Conservation (phyloP, 2,113 vertebrate genomes). For the Chascanopsetta lugubris region DNA sequence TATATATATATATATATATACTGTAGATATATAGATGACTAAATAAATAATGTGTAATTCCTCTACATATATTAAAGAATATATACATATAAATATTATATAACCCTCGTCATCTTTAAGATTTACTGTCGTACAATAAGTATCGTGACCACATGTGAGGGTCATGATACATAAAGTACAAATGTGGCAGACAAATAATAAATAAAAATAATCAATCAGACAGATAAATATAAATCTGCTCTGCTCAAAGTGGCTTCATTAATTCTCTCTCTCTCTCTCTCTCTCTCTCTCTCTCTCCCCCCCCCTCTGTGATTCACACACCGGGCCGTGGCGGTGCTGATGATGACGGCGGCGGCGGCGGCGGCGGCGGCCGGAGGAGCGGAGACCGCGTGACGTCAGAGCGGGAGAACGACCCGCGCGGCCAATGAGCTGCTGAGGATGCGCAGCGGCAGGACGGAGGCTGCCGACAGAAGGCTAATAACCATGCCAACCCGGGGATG, state of each 20-base stretch:
- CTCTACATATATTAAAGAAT: too few relatives aligned
- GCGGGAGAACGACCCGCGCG: constrained; percentile 59
- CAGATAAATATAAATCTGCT: not conserved
- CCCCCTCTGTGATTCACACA: constrained; percentile 66
- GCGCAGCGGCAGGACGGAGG: constrained; percentile 68
- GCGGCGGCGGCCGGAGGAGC: constrained; percentile 64
- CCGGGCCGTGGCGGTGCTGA: too few relatives aligned
- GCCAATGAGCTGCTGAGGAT: constrained; percentile 69
- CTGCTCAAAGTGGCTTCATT: constrained; percentile 17
- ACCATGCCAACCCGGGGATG: constrained; percentile 72
- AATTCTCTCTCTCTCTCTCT: too few relatives aligned
- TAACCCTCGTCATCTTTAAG: too few relatives aligned
- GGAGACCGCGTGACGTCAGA: constrained; percentile 75
- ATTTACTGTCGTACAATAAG: too few relatives aligned
- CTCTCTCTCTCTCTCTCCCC: too few relatives aligned
- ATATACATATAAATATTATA: too few relatives aligned
- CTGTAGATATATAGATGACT: too few relatives aligned
- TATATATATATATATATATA: too few relatives aligned
- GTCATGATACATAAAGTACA: not conserved
- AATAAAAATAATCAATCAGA: too few relatives aligned
- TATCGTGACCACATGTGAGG: too few relatives aligned
- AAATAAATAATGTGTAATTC: too few relatives aligned
- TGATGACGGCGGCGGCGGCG: constrained; percentile 20
- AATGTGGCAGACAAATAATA: not conserved
- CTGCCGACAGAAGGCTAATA: constrained; percentile 68